Conservation (phyloP, 2,113 vertebrate species). For the Astatotilapia flaviijosephi region DNA sequence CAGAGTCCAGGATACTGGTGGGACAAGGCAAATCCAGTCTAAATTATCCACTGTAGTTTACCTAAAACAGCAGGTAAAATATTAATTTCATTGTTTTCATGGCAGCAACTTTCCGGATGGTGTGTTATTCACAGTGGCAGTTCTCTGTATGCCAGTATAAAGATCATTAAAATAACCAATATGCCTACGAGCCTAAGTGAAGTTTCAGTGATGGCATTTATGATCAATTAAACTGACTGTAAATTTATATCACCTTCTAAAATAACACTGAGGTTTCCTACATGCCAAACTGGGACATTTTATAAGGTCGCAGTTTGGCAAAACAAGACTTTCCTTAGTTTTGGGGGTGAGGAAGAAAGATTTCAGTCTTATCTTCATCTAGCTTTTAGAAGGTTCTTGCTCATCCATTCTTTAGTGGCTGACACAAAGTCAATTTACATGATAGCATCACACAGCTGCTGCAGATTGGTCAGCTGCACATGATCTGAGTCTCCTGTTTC, state of each 20-base stretch:
- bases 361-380: not conserved
- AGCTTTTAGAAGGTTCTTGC: not conserved
- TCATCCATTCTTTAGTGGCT: not conserved
- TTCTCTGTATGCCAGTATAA: not conserved
- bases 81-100: not conserved
- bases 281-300: not conserved
- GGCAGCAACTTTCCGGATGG: not conserved
- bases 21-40: not conserved
- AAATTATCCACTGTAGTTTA: not conserved
- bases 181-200: not conserved
- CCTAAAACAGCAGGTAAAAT: not conserved
- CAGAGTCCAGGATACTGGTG: not conserved
- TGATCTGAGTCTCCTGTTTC: not conserved
- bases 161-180: not conserved
- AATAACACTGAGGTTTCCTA: not conserved
- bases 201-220: not conserved
- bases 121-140: not conserved
- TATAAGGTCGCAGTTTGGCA: not conserved
- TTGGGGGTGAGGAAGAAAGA: rapidly evolving
- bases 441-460: not conserved
- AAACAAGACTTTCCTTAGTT: not conserved
- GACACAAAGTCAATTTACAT: not conserved
- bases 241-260: not conserved
- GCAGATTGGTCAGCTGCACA: not conserved
- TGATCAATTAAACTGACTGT: not conserved